A percentile compares a stretch with the other conserved stretches of the same genome.
These are phyloP conservation scores for Pachyrhynchus sulphureomaculatus DNA, from an alignment of 1,140 invertebrate species.

Conservation along the genomic window DNA sequence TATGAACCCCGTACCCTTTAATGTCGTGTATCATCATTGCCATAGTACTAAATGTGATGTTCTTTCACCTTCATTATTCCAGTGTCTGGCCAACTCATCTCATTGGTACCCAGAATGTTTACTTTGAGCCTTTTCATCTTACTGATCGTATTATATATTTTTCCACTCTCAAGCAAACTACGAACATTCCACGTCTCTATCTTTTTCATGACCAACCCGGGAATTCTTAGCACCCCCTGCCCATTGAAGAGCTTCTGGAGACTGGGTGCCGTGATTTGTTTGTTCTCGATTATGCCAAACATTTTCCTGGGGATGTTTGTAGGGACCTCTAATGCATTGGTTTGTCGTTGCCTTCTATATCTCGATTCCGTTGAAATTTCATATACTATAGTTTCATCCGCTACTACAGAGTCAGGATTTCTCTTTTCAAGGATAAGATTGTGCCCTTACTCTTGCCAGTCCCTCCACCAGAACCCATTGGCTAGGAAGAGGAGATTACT, in stretches of 20 bases:
- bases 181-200: conserved; percentile 3
- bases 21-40: conserved; percentile 7
- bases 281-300: conserved; percentile 5
- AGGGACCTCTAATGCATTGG: conserved; percentile 14
- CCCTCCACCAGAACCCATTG: conserved; percentile 26
- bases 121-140: conserved; percentile 26
- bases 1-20: conserved; percentile 12
- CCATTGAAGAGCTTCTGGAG: conserved; percentile 11
- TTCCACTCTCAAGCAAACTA: conserved; percentile 45
- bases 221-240: conserved; percentile 17
- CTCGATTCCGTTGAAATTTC: conserved; percentile 1
- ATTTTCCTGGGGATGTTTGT: conserved; percentile 9
- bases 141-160: conserved; percentile 3
- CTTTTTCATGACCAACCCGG: conserved; percentile 47
- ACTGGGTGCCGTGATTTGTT: conserved; percentile 7
- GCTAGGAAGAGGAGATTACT: too few species aligned
- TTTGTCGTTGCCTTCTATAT: too few species aligned
- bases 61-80: conserved; percentile 15
- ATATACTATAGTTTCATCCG: conserved; percentile 17
- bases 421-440: conserved; percentile 15
- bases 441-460: conserved; percentile 14
- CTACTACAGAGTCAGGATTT: conserved; percentile 21
- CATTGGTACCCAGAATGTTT: conserved; percentile 17
- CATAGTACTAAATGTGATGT: conserved; percentile 11
- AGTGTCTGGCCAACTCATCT: conserved; percentile 17